A percentile compares a stretch with the other conserved stretches of the same genome.
Evolutionary conservation across 2,113 vertebrate genomes (phyloP).

Genomic region (Microtus richardsoni): DNA sequence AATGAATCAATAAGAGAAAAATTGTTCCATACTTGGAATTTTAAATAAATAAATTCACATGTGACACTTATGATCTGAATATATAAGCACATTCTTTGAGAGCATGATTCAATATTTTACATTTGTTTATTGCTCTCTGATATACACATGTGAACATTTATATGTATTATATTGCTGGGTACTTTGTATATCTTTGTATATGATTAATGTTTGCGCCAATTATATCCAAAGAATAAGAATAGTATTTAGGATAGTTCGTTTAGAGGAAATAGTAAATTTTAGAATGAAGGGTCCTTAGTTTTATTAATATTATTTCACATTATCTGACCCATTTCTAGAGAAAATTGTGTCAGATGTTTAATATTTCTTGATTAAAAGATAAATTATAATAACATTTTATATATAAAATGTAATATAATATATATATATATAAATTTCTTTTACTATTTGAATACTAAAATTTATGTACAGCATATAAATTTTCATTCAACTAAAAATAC

Average conservation of each 20-base stretch:
- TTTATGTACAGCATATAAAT: neutral
- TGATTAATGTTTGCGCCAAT: neutral
- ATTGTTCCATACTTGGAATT: neutral
- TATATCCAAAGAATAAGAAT: neutral
- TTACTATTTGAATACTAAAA: constrained; percentile 22
- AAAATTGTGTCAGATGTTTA: neutral
- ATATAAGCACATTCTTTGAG: neutral
- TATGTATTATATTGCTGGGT: neutral
- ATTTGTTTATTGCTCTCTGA: neutral
- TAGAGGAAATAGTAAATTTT: neutral
- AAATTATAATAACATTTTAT: constrained; percentile 9
- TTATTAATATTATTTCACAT: neutral
- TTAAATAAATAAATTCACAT: neutral
- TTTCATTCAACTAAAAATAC: neutral
- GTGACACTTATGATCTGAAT: neutral
- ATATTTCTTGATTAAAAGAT: neutral
- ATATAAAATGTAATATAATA: neutral
- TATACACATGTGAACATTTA: neutral
- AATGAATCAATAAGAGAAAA: neutral
- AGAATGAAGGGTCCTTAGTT: neutral
- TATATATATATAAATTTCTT: neutral
- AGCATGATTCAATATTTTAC: neutral
- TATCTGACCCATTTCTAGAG: neutral
- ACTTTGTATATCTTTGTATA: neutral
- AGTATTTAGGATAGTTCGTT: neutral